Evolutionary conservation across 2,113 vertebrate genomes (phyloP).

Genomic region (Ailurus styani): DNA sequence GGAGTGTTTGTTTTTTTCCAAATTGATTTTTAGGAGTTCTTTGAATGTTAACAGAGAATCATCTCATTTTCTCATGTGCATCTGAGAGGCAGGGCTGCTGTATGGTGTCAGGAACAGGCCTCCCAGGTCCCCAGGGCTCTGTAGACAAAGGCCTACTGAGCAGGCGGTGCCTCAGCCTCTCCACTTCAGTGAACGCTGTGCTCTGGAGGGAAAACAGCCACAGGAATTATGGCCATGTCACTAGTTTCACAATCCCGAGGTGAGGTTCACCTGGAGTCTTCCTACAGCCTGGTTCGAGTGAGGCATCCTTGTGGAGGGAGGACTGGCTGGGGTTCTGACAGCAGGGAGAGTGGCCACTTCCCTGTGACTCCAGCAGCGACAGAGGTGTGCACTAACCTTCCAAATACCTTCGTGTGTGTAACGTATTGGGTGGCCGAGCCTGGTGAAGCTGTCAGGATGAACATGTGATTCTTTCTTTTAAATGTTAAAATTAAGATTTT

Average conservation of each 20-base stretch:
- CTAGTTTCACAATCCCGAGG: neutral
- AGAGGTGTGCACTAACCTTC: constrained; percentile 75
- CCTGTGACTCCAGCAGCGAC: neutral
- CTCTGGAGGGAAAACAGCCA: neutral
- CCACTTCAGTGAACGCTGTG: neutral
- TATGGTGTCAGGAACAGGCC: neutral
- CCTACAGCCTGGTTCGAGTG: neutral
- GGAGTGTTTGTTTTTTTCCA: neutral
- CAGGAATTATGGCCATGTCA: constrained; percentile 29
- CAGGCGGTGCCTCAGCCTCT: neutral
- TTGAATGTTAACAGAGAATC: neutral
- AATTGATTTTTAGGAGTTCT: neutral
- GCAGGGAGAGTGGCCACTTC: neutral
- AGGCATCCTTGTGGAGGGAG: neutral
- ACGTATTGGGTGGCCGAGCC: constrained; percentile 71
- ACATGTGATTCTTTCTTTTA: constrained; percentile 13
- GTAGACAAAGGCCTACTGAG: neutral
- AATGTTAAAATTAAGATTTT: constrained; percentile 43
- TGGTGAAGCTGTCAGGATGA: constrained; percentile 29
- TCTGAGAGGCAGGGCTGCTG: constrained; percentile 46
- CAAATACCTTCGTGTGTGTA: constrained; percentile 55
- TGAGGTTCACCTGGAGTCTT: neutral
- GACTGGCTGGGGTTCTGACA: neutral
- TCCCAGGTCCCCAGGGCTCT: accelerated
- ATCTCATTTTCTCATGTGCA: neutral